Conservation (phyloP, 1,140 invertebrate species). For the Laodelphax striatellus region DNA sequence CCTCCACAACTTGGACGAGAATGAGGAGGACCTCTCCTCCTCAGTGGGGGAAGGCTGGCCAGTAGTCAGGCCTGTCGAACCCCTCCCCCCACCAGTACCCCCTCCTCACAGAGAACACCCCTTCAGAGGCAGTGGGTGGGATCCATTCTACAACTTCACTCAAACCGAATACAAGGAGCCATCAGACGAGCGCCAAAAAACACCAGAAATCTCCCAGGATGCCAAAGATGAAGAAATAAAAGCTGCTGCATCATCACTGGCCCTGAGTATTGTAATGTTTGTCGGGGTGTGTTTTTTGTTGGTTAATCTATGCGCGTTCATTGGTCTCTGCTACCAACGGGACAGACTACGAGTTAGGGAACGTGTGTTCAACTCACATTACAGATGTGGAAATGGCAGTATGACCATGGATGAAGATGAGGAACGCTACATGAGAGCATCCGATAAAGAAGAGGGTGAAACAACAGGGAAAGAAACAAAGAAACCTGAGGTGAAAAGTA, state of each 20-base stretch:
- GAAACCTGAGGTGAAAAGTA: constrained; percentile 35
- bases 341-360: constrained; percentile 42
- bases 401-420: constrained; percentile 19
- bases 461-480: constrained; percentile 35
- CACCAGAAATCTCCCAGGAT: not conserved
- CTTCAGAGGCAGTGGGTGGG: not conserved
- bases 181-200: constrained; percentile 19
- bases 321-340: constrained; percentile 64
- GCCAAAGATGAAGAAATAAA: constrained; percentile 6
- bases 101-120: constrained; percentile 11
- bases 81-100: constrained; percentile 21
- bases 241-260: constrained; percentile 24
- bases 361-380: constrained; percentile 27
- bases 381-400: constrained; percentile 28
- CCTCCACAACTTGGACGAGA: constrained; percentile 38
- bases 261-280: constrained; percentile 58
- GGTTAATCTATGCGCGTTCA: constrained; percentile 67
- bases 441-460: constrained; percentile 23
- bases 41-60: too few relatives aligned
- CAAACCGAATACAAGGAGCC: constrained; percentile 24
- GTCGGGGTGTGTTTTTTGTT: constrained; percentile 66
- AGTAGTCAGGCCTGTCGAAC: not conserved
- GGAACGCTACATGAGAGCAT: constrained; percentile 19
- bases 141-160: constrained; percentile 24
- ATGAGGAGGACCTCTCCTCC: not conserved